phyloP scores from a whole-genome alignment of 2,113 vertebrate genomes.

The Gopherus evgoodei region DNA sequence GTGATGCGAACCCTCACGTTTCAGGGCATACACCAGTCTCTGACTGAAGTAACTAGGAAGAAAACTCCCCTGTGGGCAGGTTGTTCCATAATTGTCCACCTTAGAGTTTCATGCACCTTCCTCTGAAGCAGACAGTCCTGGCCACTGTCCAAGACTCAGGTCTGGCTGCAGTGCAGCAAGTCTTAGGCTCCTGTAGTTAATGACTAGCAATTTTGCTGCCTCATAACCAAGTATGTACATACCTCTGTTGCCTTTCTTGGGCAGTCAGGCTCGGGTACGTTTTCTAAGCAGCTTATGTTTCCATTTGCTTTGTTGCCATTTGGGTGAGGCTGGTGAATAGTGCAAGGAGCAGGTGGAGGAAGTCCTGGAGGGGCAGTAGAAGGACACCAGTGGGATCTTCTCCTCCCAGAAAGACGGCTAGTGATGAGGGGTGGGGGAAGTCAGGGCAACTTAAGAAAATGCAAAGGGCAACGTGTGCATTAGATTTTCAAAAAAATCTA shows the following conservation, averaged over 20 bases:
- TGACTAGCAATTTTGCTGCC: not conserved
- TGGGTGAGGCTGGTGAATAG: not conserved
- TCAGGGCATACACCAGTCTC: not conserved
- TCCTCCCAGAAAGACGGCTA: too few species aligned
- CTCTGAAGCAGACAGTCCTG: not conserved
- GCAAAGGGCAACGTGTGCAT: too few species aligned
- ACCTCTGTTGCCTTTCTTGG: not conserved
- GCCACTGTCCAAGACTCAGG: not conserved
- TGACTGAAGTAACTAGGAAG: not conserved
- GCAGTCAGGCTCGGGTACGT: not conserved
- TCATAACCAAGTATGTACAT: not conserved
- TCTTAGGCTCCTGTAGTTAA: not conserved
- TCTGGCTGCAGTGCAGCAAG: not conserved
- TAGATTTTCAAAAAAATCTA: too few species aligned
- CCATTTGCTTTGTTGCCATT: not conserved
- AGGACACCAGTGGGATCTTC: too few species aligned
- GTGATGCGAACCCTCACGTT: not conserved
- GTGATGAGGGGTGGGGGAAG: too few species aligned
- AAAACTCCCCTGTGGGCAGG: rapidly evolving
- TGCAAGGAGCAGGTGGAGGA: not conserved
- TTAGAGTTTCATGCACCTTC: not conserved
- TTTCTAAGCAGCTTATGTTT: conserved; percentile 4
- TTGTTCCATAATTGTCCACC: not conserved
- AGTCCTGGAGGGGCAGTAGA: not conserved
- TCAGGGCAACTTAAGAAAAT: too few species aligned